Conservation (phyloP, 35 echinoderm and acorn worm species). For the Antedon bifida region DNA sequence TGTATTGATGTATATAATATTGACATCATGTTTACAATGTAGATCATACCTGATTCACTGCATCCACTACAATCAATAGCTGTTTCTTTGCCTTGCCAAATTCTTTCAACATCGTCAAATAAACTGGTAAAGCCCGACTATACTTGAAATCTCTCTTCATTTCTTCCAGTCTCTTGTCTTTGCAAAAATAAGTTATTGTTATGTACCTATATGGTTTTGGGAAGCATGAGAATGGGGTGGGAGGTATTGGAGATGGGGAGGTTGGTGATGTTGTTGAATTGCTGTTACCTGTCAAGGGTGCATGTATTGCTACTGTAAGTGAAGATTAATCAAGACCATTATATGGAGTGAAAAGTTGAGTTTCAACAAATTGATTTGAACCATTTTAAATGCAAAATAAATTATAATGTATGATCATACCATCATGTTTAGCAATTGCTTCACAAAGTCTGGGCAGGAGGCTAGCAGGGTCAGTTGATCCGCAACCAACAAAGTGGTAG, state of each 20-base stretch:
- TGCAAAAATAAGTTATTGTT: not conserved
- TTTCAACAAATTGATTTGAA: too few species aligned
- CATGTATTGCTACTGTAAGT: too few species aligned
- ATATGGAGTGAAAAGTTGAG: too few species aligned
- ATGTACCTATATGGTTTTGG: too few species aligned
- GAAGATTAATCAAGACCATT: too few species aligned
- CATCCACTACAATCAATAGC: constrained; percentile 62
- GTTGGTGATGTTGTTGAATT: too few species aligned
- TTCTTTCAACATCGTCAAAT: constrained; percentile 23
- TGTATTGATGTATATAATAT: too few species aligned
- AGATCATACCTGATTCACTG: constrained; percentile 45
- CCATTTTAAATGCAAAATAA: too few species aligned
- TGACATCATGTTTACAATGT: too few species aligned
- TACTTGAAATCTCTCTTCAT: not conserved
- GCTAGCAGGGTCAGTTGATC: constrained; percentile 20
- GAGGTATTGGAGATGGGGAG: too few species aligned
- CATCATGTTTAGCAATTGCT: constrained; percentile 5
- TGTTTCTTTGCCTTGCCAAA: constrained; percentile 21
- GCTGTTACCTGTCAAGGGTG: too few species aligned
- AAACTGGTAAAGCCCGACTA: not conserved
- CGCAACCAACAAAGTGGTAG: constrained; percentile 79
- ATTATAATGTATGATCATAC: not conserved
- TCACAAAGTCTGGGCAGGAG: constrained; percentile 47
- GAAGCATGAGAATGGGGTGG: too few species aligned
- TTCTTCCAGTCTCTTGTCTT: constrained; percentile 3